Base-by-base conservation (phyloP, 92 coral and sea anemone genomes). In the Umimayanthus kanabou region DNA sequence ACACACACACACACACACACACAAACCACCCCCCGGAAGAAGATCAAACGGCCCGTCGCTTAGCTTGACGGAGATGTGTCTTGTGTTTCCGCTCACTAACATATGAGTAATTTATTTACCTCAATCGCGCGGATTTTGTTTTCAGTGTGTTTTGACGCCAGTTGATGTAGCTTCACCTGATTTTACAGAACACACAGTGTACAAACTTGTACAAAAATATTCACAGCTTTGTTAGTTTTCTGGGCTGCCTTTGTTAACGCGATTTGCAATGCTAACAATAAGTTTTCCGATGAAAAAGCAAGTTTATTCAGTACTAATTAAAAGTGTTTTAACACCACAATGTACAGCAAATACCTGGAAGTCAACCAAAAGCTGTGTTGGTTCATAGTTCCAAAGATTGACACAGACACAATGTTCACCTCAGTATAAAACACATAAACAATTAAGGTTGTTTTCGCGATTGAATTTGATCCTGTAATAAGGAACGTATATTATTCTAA, bases 311-410 rank as follows among this genome's bases (percentile, higher is more conserved):
- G 69, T 61, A 61, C 69, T 26, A 61, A 61, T 61, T 61, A 61
- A 18, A 22, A 18, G 7, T 18, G 23, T 61, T 53, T 53, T 61
- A 61, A 61, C 26, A 18, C 25, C 69, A 61, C 69, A 61, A 18
- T 61, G 69, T 61, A 23, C 0, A 61, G 1, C 15, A 61, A 61
- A 61, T 23, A 23, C 6, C n/a, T 61, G 69, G 69, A 61, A 61
- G 25, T 20, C 5, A 61, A 20, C 25, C 69, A n/a, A 78, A 78
- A 78, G 82, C 82, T 78, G 82, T 78, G 82, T 78, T 78, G 82
- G 49, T 43, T 47, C 61, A 78, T 16, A 15, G 42, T 78, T 33
- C 79, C 47, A 16, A 33, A 22, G 47, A 75, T 39, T 71, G 76
- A 71, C 20, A 29, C 79, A 75, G 45, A 25, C 45, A 39, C 53